Base-by-base conservation (phyloP, 2,888 invertebrate species). In the Hyppa rectilinea region DNA sequence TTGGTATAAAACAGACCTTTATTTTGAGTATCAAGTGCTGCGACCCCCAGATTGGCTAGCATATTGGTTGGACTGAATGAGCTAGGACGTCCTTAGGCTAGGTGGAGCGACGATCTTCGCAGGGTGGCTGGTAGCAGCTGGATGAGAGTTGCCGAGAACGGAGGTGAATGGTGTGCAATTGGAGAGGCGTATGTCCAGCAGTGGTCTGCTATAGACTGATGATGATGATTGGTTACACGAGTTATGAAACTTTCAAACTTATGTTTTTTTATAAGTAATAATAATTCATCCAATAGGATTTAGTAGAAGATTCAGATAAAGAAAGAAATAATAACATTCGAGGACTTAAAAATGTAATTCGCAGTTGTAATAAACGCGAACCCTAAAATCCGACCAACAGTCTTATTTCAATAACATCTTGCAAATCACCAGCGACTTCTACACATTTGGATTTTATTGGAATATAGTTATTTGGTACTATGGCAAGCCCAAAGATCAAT, bases 1-100 rank as follows among this genome's bases (percentile, higher is more conserved):
- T 87, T 88, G 87, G 89, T 89, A 56, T 52, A 87, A 88, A 85
- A 85, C 83, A 78, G 73, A 76, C 71, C 84, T n/a, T n/a, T 69
- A 81, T 79, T 75, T 80, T 82, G 73, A 74, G 73, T 68, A 34
- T 59, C 14, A 58, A 38, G 20, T 6, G 2, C 6, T 38, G 23
- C 3, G 10, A 23, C 7, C n/a, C n/a, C 3, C 4, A 9, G n/a
- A 49, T 72, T 49, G 14, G 5, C 40, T 36, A 36, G 29, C 9
- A 10, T 45, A 10, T 20, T 52, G 3, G n/a, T 14, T 50, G 34
- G 5, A 20, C 6, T 14, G 14, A n/a, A n/a, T n/a, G n/a, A n/a
- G n/a, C n/a, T n/a, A n/a, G n/a, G n/a, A n/a, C n/a, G n/a, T n/a
- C n/a, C n/a, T n/a, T n/a, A n/a, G n/a, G n/a, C n/a, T n/a, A n/a